phyloP scores from a whole-genome alignment of 2,113 vertebrate genomes.

The Aix galericulata region DNA sequence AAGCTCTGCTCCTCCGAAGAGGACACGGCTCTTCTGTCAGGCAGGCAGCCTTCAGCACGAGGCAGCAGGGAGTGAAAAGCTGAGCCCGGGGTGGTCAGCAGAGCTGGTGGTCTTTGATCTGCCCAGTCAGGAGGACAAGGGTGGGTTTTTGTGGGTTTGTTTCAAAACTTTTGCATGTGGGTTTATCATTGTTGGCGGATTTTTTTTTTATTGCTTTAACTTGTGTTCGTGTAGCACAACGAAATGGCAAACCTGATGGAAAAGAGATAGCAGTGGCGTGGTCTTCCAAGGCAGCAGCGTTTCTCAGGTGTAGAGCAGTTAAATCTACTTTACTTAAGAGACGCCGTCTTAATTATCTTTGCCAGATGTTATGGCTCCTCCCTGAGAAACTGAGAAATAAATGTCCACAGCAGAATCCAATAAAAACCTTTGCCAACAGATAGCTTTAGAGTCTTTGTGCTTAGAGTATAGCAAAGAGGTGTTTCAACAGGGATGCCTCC shows the following conservation, averaged over 20 bases:
- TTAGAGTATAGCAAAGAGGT: not conserved
- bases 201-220: not conserved
- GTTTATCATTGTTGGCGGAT: not conserved
- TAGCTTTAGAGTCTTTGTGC: not conserved
- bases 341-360: not conserved
- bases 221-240: not conserved
- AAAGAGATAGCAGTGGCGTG: not conserved
- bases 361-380: not conserved
- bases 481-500: not conserved
- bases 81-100: not conserved
- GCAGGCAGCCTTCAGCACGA: not conserved
- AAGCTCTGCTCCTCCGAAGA: not conserved
- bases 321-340: not conserved
- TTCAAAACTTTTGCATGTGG: not conserved
- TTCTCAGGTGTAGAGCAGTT: not conserved
- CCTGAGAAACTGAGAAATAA: not conserved
- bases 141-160: not conserved
- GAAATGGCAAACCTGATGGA: not conserved
- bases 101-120: not conserved
- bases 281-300: not conserved
- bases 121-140: not conserved
- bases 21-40: fast-evolving
- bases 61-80: not conserved
- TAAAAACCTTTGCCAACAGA: not conserved
- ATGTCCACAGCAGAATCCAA: not conserved